phyloP scores from a whole-genome alignment of 1,140 invertebrate genomes.

The Rhagoletis pomonella region DNA sequence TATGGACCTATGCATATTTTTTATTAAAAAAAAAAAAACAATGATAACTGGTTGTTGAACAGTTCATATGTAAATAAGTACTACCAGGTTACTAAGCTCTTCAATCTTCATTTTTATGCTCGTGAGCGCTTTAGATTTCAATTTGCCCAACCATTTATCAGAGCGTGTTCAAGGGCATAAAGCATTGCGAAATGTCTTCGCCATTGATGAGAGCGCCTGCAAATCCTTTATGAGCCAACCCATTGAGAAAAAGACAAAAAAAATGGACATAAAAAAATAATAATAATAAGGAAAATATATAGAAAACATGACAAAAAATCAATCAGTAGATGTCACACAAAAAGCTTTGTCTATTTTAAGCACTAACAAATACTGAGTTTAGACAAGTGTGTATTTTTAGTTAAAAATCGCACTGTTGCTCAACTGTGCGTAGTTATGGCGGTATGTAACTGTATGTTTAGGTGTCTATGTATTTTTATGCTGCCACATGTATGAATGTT shows the following conservation, averaged over 20 bases:
- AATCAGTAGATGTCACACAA: neutral
- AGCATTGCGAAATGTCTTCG: neutral
- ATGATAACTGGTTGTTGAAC: no score
- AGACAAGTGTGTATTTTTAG: slow-evolving; percentile 17
- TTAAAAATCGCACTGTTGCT: neutral
- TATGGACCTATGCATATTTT: no score
- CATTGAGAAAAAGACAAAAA: neutral
- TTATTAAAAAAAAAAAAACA: no score
- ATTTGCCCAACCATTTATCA: neutral
- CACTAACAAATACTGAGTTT: neutral
- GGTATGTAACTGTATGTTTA: neutral
- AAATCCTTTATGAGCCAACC: neutral
- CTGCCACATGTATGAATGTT: neutral
- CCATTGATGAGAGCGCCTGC: neutral
- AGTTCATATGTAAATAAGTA: no score
- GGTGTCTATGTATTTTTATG: neutral
- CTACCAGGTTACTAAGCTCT: no score
- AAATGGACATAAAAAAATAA: neutral
- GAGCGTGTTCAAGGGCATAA: neutral
- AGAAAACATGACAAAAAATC: neutral
- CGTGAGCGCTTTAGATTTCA: neutral
- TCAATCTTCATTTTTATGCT: neutral
- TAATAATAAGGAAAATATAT: neutral
- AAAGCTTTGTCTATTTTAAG: slow-evolving; percentile 16
- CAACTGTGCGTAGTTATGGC: neutral